Base-by-base conservation (phyloP, 2,797 vertebrate species). In the Coregonus ussuriensis region DNA sequence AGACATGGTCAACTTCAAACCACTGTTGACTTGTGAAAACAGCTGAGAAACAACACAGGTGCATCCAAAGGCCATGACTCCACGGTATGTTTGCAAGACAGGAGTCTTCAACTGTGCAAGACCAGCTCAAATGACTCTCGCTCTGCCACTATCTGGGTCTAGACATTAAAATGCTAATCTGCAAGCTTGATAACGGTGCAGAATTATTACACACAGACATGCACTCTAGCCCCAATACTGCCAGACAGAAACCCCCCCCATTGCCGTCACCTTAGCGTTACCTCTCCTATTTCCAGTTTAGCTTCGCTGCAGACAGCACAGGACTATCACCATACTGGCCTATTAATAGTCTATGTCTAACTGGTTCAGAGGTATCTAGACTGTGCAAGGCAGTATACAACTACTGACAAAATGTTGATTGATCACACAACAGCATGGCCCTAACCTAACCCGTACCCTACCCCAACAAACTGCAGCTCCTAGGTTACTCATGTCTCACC, bases 291-390 rank as follows among this genome's bases (percentile, higher is more conserved):
- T 72, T 31, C 71, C 25, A 54, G 25, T 72, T 72, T 33, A 56
- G 52, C 71, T 72, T 15, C 33, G 51, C 37, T 47, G 47, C 41
- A 71, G 47, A 53, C 47, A 21, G 35, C 35, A 47, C n/a, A 4
- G 9, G 68, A 71, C 69, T 29, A 47, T 71, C 69, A 71, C 41
- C 69, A 47, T 52, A 51, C 70, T 14, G 41, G 14, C 21, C 37
- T 71, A 71, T 71, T 52, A 25, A 71, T 71, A 71, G 70, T 71
- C 35, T 52, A n/a, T n/a, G 47, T 53, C 70, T 25, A 53, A 53
- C 41, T 53, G 11, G 41, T 71, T 51, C 21, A 25, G 2, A 31
- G 33, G 7, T 35, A 21, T 67, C 18, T 25, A 29, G 25, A 51
- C n/a, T 71, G 41, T 71, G 70, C 47, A 52, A 71, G n/a, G 31